Evolutionary conservation across 2,797 vertebrate genomes (phyloP).

Genomic region (Ispidina picta): DNA sequence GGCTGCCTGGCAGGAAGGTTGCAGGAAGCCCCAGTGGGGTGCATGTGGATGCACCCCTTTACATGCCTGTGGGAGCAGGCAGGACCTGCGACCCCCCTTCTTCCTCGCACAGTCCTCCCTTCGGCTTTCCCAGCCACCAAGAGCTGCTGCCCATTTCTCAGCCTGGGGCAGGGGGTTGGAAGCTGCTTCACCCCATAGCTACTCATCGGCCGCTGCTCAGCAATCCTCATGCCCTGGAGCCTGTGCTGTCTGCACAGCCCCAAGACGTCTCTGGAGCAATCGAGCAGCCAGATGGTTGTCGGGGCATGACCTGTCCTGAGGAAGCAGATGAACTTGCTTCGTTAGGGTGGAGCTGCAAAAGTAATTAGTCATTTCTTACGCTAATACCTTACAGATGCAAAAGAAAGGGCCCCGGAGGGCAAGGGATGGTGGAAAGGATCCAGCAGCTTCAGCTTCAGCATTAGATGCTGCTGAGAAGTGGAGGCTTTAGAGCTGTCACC

Average conservation of each 20-base stretch:
- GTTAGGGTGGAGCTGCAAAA: conserved; percentile 2
- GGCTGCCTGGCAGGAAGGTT: neutral
- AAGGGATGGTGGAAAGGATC: neutral
- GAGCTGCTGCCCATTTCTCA: fast-evolving
- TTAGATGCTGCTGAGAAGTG: neutral
- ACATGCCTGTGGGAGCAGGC: fast-evolving
- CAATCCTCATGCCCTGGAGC: neutral
- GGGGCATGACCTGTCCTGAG: neutral
- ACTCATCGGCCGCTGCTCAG: neutral
- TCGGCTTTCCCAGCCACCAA: neutral
- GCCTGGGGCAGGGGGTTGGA: neutral
- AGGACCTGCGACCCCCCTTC: neutral
- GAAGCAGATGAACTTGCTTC: neutral
- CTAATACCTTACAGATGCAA: neutral
- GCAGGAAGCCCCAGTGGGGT: neutral
- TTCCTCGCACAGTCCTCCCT: neutral
- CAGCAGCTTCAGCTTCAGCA: neutral
- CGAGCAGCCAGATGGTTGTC: neutral
- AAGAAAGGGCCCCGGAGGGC: conserved; percentile 7
- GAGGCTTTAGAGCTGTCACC: neutral
- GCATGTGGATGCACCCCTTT: neutral
- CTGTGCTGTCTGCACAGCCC: neutral
- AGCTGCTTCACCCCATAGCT: neutral
- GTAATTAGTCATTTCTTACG: neutral
- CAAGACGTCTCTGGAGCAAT: neutral